These are phyloP conservation scores for Plodia interpunctella DNA, from an alignment of 1,140 invertebrate genomes.

Conservation along the genomic window DNA sequence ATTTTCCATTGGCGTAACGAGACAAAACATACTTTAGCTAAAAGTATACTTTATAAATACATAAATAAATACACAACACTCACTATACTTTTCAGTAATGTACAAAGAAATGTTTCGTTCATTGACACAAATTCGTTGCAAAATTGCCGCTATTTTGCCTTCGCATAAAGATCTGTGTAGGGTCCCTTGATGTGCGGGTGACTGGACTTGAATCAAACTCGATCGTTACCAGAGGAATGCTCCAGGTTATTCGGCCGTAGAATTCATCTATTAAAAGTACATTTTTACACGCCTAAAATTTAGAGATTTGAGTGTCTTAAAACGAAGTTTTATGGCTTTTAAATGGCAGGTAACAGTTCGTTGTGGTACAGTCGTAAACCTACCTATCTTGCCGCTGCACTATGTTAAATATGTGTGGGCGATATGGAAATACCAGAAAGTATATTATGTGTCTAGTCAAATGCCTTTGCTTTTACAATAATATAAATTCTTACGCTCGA, in stretches of 20 bases:
- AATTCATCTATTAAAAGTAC: conserved; percentile 47
- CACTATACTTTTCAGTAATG: not conserved
- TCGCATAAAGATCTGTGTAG: too few relatives aligned
- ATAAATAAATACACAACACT: not conserved
- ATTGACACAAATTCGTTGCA: not conserved
- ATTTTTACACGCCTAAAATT: conserved; percentile 54
- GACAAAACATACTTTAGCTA: too few relatives aligned
- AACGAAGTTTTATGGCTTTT: conserved; percentile 61
- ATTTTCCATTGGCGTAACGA: too few relatives aligned
- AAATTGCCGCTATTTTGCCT: too few relatives aligned
- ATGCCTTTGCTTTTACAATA: too few relatives aligned
- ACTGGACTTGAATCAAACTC: not conserved
- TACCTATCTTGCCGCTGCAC: conserved; percentile 25
- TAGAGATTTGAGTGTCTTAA: conserved; percentile 39
- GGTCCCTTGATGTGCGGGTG: too few relatives aligned
- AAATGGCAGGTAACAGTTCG: conserved; percentile 54
- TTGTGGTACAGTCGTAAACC: conserved; percentile 42
- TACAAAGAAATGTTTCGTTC: not conserved
- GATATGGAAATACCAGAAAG: conserved; percentile 12
- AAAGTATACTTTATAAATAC: too few relatives aligned
- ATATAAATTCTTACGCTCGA: too few relatives aligned
- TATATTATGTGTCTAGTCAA: not conserved
- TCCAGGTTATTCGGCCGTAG: not conserved
- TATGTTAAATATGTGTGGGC: conserved; percentile 26
- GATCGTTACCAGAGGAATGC: not conserved